Evolutionary conservation across 2,888 invertebrate genomes (phyloP), one percentile per base, ranked within the genome.

Genomic region (Nomada flava): DNA sequence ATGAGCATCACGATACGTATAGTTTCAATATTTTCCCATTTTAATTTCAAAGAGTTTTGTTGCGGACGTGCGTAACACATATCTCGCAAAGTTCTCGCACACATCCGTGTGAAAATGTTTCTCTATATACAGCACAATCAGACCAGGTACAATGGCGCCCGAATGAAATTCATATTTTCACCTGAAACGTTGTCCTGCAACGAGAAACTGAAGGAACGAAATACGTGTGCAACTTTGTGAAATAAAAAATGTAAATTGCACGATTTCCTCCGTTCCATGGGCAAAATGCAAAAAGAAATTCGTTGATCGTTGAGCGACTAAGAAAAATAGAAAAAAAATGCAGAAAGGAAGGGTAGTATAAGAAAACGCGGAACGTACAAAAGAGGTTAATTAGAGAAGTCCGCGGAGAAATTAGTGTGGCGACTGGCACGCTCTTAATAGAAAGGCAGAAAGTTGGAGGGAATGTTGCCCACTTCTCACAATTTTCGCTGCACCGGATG

Each of bases 361-460:
- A 44, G n/a, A 26, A 29, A n/a, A 20, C 0, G 42, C 9, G n/a
- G 11, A 42, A 26, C 55, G 15, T 11, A 47, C 29, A 55, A 64
- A 73, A 53, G 64, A 47, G 47, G 64, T 73, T 73, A 73, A 73
- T 73, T 73, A 57, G 72, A 47, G 72, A 60, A 60, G 64, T 47
- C 72, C 55, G 20, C 26, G 72, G 55, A 64, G 64, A 64, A 73
- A 73, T 73, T 73, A 73, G 55, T 18, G 64, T 57, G 64, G 57
- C 57, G 57, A 47, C 26, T 52, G 60, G 52, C 64, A 15, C 29
- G 55, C 44, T 57, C 55, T 67, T 57, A 59, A 73, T 65, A 20
- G 53, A 63, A 76, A 55, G 57, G 29, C 26, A 9, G 73, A 64
- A 65, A 65, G 57, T 57, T 50, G 29, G 7, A 11, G 9, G 29